Conservation (phyloP, 1,140 invertebrate species). For the Sinella curviseta region DNA sequence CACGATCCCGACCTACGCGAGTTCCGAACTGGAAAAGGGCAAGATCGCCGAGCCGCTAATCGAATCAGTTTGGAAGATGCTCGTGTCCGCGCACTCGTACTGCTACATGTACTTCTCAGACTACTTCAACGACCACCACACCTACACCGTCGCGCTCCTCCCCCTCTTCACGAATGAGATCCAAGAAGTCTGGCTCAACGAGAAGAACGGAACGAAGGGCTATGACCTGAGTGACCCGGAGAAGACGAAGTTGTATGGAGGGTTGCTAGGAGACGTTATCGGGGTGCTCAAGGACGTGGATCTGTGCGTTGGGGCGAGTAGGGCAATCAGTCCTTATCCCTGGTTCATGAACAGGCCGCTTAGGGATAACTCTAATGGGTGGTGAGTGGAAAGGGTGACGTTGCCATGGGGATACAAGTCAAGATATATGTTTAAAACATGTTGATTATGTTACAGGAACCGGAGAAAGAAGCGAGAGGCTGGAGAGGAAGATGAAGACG, state of each 20-base stretch:
- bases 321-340: conserved; percentile 24
- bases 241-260: background rate
- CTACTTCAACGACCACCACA: conserved; percentile 46
- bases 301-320: background rate
- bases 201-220: background rate
- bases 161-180: conserved; percentile 41
- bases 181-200: conserved; percentile 37
- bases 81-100: conserved; percentile 38
- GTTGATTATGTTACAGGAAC: too few relatives aligned
- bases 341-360: conserved; percentile 40
- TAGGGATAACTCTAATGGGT: conserved; percentile 31
- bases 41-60: conserved; percentile 36
- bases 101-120: conserved; percentile 39
- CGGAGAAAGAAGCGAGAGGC: background rate
- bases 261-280: conserved; percentile 3
- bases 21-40: background rate
- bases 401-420: background rate
- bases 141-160: conserved; percentile 35
- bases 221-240: background rate
- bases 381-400: conserved; percentile 28
- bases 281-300: background rate
- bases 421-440: background rate
- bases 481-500: too few relatives aligned
- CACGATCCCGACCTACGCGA: conserved; percentile 25
- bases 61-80: conserved; percentile 43